Base-by-base conservation (phyloP, 2,113 vertebrate species). In the Hassar affinis region DNA sequence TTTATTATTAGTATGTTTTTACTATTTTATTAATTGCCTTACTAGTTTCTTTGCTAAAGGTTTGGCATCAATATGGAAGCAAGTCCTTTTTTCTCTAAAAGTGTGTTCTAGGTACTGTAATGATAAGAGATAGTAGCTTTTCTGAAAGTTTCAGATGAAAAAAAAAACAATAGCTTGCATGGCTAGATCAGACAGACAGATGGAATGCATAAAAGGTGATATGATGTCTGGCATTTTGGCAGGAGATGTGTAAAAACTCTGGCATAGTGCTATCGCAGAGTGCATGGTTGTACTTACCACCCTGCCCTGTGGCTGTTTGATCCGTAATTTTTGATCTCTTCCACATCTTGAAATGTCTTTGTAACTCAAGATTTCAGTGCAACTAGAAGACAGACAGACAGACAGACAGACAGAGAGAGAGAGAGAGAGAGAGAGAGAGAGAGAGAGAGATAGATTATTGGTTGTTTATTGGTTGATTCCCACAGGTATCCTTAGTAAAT, bases 301-400 rank as follows among this genome's bases (percentile, higher is more conserved):
- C 84, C 91, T 94, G 93, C 91, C 93, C 93, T 33, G 87, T 12
- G 90, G 92, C 93, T 91, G 93, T 92, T 79, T 86, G 85, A 52
- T 94, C 92, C 0, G 90, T 88, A 85, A 91, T 85, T 86, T 94
- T 95, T 80, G 93, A 90, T 89, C 49, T 93, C 89, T 91, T 93
- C 89, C 68, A 91, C 86, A 87, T 87, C 75, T 79, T 85, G 49
- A 78, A 64, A 71, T 52, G 56, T 59, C 52, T 82, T 54, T 20
- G 14, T 45, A 54, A 42, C 61, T 85, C 75, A 83, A 69, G 61
- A 38, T 76, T 71, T 85, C 54, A 61, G 69, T 59, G 45, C 35
- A 42, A 71, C 62, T 87, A 47, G 49, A 59, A 62, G 57, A 66
- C 15, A 75, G 72, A 75, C 4, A 54, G 74, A 76, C 12, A 79